These are phyloP conservation scores for Hipparchia sbordonii DNA, from an alignment of 2,888 invertebrate species.

Conservation along the genomic window DNA sequence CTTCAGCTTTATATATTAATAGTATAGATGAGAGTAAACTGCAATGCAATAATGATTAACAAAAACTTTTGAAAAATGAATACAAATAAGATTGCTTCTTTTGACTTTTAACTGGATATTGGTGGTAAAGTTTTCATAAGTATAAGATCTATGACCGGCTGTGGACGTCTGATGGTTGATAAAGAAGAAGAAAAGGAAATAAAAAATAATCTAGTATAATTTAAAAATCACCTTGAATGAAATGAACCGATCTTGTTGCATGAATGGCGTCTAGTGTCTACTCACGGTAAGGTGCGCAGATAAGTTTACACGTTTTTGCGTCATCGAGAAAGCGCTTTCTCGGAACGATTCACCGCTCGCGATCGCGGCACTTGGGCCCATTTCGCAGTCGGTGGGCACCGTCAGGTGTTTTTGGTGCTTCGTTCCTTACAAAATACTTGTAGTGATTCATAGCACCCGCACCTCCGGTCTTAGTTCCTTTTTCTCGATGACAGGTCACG, in stretches of 20 bases:
- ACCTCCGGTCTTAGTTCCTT: neutral
- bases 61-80: too few species aligned
- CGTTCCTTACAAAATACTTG: neutral
- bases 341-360: slow-evolving; percentile 33
- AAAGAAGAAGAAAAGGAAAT: too few species aligned
- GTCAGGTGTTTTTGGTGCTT: slow-evolving; percentile 16
- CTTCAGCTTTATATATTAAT: too few species aligned
- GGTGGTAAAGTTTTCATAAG: too few species aligned
- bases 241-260: slow-evolving; percentile 1
- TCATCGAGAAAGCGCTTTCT: slow-evolving; percentile 48
- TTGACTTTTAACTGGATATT: too few species aligned
- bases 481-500: neutral
- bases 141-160: too few species aligned
- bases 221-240: slow-evolving; percentile 1
- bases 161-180: too few species aligned
- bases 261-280: slow-evolving; percentile 20
- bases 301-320: slow-evolving; percentile 44
- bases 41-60: too few species aligned
- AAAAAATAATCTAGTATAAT: too few species aligned
- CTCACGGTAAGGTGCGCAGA: slow-evolving; percentile 31
- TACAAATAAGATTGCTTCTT: too few species aligned
- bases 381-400: slow-evolving; percentile 24
- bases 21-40: too few species aligned
- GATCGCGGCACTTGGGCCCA: slow-evolving; percentile 34
- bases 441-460: neutral